Base-by-base conservation (phyloP, 1,140 invertebrate genomes). In the Monochamus saltuarius region DNA sequence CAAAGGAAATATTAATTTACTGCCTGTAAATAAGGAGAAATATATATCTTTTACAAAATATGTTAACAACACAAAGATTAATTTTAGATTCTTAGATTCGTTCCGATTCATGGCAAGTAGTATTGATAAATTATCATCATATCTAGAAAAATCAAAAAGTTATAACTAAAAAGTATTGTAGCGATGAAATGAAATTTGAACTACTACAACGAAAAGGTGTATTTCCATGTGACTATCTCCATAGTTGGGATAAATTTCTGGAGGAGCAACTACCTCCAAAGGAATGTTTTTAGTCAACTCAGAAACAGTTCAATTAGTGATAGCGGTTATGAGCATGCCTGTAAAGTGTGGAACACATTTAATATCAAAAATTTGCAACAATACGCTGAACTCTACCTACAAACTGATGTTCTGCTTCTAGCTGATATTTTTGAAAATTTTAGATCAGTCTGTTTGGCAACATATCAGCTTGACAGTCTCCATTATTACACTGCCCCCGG, bases 201-300 rank as follows among this genome's bases (percentile, higher is more conserved):
- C 66, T 73, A 47, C 14, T 75, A 19, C 60, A 50, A 17, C 59
- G 59, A 40, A 75, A 76, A 64, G 72, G 73, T 40, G 50, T 72
- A 38, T 75, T 67, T 62, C 67, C 68, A 11, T 75, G 73, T 65
- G 67, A 70, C 17, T 73, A 75, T 61, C 40, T 75, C 16, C 47
- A 65, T 50, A 56, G 29, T 38, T 69, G 60, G 46, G 46, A 64
- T 13, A 70, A 64, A 60, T 59, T 75, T 3, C 6, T 29, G 6
- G 22, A 29, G 6, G 6, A 29, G 6, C 22, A 29, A 6, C 6
- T 29, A 29, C 22, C 22, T 29, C 22, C 22, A 2, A 29, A 29
- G 6, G 22, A 29, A 29, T 29, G 22, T 29, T 29, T 29, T 29
- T 29, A 29, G 22, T 29, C 2, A 29, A 29, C 2, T 29, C 2